Conservation (phyloP, 2,113 vertebrate genomes). For the Halcyon senegalensis region DNA sequence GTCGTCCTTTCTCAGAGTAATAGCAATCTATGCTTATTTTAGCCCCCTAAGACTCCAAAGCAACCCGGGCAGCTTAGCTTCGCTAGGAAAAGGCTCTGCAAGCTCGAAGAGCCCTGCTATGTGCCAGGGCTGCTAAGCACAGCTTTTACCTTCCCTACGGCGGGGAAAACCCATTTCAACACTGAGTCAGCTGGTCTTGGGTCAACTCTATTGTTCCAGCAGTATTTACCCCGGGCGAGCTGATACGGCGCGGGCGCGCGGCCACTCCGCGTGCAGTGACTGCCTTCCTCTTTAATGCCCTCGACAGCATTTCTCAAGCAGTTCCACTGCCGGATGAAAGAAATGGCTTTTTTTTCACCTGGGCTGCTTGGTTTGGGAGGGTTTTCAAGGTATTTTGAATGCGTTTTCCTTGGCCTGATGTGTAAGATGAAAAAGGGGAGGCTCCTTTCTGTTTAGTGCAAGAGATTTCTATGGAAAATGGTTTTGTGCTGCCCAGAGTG, state of each 20-base stretch:
- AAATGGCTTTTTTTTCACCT: not conserved
- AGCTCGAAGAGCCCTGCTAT: not conserved
- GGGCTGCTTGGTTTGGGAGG: not conserved
- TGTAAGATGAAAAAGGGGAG: not conserved
- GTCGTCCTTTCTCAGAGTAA: not conserved
- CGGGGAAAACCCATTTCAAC: not conserved
- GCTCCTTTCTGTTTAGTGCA: not conserved
- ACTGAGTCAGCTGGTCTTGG: constrained; percentile 2
- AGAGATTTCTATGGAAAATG: not conserved
- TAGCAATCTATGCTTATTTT: not conserved
- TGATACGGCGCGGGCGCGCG: not conserved
- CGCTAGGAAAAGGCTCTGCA: not conserved
- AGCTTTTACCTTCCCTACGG: not conserved
- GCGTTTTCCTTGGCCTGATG: not conserved
- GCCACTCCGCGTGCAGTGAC: not conserved
- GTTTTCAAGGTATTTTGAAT: not conserved
- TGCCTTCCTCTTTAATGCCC: not conserved
- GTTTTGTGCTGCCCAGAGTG: not conserved
- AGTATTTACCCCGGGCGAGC: not conserved
- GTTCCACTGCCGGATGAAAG: not conserved
- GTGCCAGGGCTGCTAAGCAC: not conserved
- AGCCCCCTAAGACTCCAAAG: not conserved
- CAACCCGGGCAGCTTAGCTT: not conserved
- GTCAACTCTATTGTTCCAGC: not conserved
- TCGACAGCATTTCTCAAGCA: not conserved